A percentile compares a stretch with the other conserved stretches of the same genome.
Conservation (phyloP, 2,888 invertebrate species). For the Pilophorus perplexus region DNA sequence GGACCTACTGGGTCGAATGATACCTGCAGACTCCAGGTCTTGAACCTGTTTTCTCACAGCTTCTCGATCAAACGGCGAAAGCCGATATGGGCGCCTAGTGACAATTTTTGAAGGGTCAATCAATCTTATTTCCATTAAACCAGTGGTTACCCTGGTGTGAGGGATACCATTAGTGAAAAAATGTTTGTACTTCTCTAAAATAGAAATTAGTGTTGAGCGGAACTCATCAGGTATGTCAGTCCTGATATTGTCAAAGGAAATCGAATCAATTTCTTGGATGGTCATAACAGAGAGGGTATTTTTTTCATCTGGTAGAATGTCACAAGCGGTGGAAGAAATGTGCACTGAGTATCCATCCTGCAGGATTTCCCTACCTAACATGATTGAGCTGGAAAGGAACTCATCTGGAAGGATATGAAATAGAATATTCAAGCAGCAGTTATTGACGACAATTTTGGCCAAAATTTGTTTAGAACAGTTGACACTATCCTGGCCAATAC, state of each 20-base stretch:
- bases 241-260: background rate
- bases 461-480: background rate
- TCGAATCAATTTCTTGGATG: background rate
- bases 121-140: background rate
- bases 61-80: background rate
- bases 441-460: background rate
- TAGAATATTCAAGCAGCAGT: background rate
- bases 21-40: background rate
- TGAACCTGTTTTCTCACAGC: background rate
- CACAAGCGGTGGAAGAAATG: background rate
- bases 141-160: background rate
- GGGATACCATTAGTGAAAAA: conserved; percentile 5
- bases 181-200: no score
- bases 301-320: background rate
- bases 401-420: no score
- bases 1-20: conserved; percentile 40
- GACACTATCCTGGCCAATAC: background rate
- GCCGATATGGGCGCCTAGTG: conserved; percentile 15
- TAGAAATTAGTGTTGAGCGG: background rate
- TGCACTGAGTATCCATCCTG: background rate
- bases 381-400: background rate
- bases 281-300: background rate
- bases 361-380: background rate
- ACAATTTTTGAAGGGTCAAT: background rate
- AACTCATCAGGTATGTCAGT: background rate